phyloP scores from a whole-genome alignment of 2,888 invertebrate species.

The Papilio gigon region DNA sequence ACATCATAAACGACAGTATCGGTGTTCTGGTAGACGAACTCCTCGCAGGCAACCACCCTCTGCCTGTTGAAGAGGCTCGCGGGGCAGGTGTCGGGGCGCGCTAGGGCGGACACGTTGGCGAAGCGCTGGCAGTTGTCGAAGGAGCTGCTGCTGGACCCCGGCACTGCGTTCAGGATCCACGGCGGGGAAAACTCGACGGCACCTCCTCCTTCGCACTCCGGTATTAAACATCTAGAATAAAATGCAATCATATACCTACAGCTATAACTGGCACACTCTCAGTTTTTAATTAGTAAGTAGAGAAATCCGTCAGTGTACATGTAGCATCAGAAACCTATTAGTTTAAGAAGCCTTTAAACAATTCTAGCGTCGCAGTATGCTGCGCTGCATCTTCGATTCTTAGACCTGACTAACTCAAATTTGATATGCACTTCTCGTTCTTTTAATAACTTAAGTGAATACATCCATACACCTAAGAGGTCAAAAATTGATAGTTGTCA shows the following conservation, averaged over 20 bases:
- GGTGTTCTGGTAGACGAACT: slow-evolving; percentile 61
- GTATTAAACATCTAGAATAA: slow-evolving; percentile 57
- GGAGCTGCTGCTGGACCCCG: slow-evolving; percentile 53
- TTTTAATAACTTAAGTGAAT: too few relatives aligned
- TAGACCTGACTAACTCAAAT: too few relatives aligned
- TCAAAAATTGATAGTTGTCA: too few relatives aligned
- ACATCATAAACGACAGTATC: slow-evolving; percentile 70
- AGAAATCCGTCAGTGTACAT: too few relatives aligned
- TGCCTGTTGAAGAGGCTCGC: slow-evolving; percentile 57
- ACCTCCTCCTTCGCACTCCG: slow-evolving; percentile 57
- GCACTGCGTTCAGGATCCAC: slow-evolving; percentile 77
- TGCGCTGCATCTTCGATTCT: too few relatives aligned
- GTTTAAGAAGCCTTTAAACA: too few relatives aligned
- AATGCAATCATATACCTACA: not conserved
- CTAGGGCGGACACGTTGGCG: slow-evolving; percentile 44
- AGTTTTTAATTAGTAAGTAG: too few relatives aligned
- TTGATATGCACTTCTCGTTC: too few relatives aligned
- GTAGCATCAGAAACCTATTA: too few relatives aligned
- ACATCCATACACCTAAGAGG: too few relatives aligned
- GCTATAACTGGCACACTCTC: too few relatives aligned
- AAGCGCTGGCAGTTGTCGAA: slow-evolving; percentile 76
- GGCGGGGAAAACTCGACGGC: slow-evolving; percentile 59
- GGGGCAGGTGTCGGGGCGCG: slow-evolving; percentile 52
- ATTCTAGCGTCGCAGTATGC: too few relatives aligned
- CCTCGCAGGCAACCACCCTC: slow-evolving; percentile 53